Conservation (phyloP, 2,888 invertebrate species). For the Callosobruchus maculatus region DNA sequence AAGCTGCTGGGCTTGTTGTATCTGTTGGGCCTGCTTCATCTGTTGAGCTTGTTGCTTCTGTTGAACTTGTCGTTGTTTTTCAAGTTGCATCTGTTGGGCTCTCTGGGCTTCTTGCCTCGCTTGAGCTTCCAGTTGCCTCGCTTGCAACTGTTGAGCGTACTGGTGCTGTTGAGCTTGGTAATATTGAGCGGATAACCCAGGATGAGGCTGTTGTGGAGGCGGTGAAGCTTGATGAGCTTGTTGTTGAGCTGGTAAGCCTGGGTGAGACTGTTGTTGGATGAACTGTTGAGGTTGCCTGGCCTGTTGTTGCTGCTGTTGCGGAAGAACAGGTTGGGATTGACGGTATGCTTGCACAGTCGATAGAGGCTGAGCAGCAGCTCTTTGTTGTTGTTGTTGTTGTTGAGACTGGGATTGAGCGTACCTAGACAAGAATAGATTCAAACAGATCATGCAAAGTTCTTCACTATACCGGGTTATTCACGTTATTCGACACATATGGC, state of each 20-base stretch:
- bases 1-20: not conserved
- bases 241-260: not conserved
- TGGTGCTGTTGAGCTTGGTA: not conserved
- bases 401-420: not conserved
- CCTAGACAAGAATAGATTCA: not conserved
- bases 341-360: not conserved
- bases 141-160: not conserved
- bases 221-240: not conserved
- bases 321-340: not conserved
- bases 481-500: no score
- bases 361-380: not conserved
- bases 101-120: not conserved
- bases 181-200: not conserved
- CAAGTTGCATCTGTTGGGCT: not conserved
- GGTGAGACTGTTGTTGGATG: not conserved
- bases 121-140: not conserved
- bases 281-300: not conserved
- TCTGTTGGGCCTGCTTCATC: not conserved
- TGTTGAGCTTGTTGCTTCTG: not conserved
- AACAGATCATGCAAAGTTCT: no score
- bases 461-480: no score
- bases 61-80: no score
- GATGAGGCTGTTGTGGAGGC: not conserved
- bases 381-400: not conserved
- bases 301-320: not conserved